These are phyloP conservation scores for Acromyrmex heyeri DNA, from an alignment of 1,140 invertebrate genomes.

Conservation along the genomic window DNA sequence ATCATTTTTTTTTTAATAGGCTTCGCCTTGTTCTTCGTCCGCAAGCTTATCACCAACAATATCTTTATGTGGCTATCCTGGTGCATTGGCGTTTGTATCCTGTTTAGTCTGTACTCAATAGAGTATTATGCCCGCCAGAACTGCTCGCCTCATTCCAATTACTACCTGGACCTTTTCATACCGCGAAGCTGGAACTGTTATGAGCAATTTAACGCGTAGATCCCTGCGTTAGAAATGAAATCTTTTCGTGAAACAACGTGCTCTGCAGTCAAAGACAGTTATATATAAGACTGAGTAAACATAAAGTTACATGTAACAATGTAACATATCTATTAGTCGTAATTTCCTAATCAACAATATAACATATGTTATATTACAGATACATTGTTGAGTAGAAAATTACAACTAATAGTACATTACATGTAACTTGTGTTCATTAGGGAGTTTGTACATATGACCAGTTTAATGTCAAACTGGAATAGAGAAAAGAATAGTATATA, in stretches of 20 bases:
- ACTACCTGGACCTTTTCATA: slow-evolving; percentile 85
- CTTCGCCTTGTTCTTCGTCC: slow-evolving; percentile 87
- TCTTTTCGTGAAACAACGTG: neutral
- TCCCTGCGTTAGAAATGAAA: too few relatives aligned
- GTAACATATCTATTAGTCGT: too few relatives aligned
- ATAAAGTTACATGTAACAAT: too few relatives aligned
- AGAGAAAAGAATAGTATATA: neutral
- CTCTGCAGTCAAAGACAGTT: neutral
- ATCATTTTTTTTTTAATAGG: slow-evolving; percentile 92
- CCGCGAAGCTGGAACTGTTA: slow-evolving; percentile 89
- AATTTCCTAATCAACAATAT: too few relatives aligned
- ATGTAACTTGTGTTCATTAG: too few relatives aligned
- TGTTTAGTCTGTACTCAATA: slow-evolving; percentile 93
- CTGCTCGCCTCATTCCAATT: slow-evolving; percentile 88
- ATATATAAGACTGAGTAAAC: too few relatives aligned
- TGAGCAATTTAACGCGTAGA: neutral
- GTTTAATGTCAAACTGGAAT: neutral
- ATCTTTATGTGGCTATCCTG: slow-evolving; percentile 93
- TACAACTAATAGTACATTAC: too few relatives aligned
- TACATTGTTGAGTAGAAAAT: too few relatives aligned
- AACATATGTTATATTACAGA: too few relatives aligned
- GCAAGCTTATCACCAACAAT: slow-evolving; percentile 89
- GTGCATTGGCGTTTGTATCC: slow-evolving; percentile 92
- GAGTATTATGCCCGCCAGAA: slow-evolving; percentile 94
- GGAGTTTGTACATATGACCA: neutral